Percentiles rank a stretch among this genome's conserved stretches.
These are phyloP conservation scores for Encarsia formosa DNA, from an alignment of 2,888 invertebrate species.

Conservation along the genomic window DNA sequence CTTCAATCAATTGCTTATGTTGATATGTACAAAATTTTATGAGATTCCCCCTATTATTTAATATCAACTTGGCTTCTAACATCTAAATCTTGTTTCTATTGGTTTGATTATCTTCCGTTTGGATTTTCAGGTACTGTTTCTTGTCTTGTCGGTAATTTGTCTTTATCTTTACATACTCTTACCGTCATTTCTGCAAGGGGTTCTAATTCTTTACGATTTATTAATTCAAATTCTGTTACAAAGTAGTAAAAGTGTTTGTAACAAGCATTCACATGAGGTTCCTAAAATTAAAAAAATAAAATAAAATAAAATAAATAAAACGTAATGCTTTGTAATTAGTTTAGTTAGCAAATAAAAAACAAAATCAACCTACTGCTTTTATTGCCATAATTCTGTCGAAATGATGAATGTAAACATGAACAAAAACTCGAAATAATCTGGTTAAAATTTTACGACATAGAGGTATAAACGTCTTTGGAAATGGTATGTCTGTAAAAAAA, in stretches of 20 bases:
- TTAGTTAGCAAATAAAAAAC: too few relatives aligned
- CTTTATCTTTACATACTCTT: constrained; percentile 63
- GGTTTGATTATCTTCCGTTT: constrained; percentile 22
- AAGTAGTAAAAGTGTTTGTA: constrained; percentile 95
- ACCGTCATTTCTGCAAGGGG: constrained; percentile 75
- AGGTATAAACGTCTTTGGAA: constrained; percentile 76
- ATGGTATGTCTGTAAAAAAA: constrained; percentile 67
- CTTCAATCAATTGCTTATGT: too few relatives aligned
- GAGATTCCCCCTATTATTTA: constrained; percentile 10
- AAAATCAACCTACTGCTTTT: constrained; percentile 75
- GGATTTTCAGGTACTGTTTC: constrained; percentile 16
- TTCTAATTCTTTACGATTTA: constrained; percentile 79
- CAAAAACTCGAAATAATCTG: constrained; percentile 83
- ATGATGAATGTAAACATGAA: constrained; percentile 92
- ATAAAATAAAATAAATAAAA: background rate
- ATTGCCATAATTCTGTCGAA: constrained; percentile 84
- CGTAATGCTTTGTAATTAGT: background rate
- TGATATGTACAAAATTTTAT: constrained; percentile 4
- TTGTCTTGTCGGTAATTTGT: constrained; percentile 2
- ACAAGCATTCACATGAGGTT: constrained; percentile 90
- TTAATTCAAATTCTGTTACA: constrained; percentile 79
- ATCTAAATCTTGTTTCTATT: background rate
- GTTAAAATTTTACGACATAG: constrained; percentile 84
- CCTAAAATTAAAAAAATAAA: constrained; percentile 54
- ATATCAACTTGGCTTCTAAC: background rate